Conservation (phyloP, 2,797 vertebrate genomes). For the Chrysocyon brachyurus region DNA sequence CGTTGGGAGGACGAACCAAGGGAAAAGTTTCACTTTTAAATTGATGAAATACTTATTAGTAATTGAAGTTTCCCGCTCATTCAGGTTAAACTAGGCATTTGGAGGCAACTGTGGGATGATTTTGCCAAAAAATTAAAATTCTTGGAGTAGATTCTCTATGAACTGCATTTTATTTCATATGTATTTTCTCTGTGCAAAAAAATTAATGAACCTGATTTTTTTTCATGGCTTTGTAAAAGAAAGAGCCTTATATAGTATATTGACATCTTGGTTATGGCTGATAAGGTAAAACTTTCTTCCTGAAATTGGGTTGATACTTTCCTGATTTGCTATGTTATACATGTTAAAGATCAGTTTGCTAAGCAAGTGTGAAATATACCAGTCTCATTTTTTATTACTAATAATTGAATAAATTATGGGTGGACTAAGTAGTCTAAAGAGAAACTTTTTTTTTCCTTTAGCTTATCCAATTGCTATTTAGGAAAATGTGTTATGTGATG, state of each 20-base stretch:
- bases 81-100: background rate
- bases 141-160: background rate
- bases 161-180: constrained; percentile 8
- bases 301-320: background rate
- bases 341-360: background rate
- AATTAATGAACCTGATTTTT: background rate
- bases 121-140: constrained; percentile 37
- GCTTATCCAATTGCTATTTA: background rate
- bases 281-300: background rate
- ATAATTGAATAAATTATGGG: background rate
- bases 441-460: background rate
- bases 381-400: constrained; percentile 13
- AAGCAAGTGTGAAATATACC: background rate
- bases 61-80: background rate
- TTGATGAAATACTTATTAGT: background rate
- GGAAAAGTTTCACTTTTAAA: background rate
- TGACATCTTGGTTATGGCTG: constrained; percentile 19
- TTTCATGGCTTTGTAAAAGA: constrained; percentile 3
- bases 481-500: background rate
- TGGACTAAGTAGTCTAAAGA: background rate
- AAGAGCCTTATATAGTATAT: background rate
- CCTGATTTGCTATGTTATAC: background rate
- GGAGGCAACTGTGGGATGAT: background rate
- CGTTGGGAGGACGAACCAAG: background rate
- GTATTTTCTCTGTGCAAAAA: background rate